A percentile compares a stretch with the other conserved stretches of the same genome.
phyloP scores from a whole-genome alignment of 2,113 vertebrate genomes.

The Brachirus orientalis region DNA sequence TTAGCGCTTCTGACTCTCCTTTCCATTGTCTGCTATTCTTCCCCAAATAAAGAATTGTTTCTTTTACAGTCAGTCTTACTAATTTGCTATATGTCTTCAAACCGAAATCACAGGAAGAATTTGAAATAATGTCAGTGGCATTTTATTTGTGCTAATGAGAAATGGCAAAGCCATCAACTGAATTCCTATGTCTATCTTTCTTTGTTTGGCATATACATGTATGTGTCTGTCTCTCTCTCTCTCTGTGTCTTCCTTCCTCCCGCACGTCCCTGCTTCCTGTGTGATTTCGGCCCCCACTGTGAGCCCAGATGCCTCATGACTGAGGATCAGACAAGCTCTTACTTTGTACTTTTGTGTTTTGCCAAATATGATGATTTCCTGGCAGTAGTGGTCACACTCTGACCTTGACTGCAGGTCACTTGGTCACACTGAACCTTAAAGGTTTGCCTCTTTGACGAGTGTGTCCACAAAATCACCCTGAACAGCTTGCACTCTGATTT shows the following conservation, averaged over 20 bases:
- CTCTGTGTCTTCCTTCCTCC: conserved; percentile 46
- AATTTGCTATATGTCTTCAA: neutral
- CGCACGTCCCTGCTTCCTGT: conserved; percentile 56
- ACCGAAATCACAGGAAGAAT: conserved; percentile 9
- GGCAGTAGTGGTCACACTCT: conserved; percentile 17
- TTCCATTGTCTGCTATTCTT: conserved; percentile 28
- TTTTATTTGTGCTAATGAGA: neutral
- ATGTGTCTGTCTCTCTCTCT: neutral
- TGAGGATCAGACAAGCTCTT: conserved; percentile 56
- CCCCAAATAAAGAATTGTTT: conserved; percentile 6
- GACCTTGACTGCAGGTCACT: conserved; percentile 21
- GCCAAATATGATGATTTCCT: conserved; percentile 56
- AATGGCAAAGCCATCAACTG: conserved; percentile 5
- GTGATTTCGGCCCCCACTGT: conserved; percentile 56
- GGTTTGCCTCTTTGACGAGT: conserved; percentile 3
- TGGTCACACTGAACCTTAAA: conserved; percentile 15
- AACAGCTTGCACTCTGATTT: neutral
- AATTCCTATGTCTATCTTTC: neutral
- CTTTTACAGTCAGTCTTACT: conserved; percentile 3
- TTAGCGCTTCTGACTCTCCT: conserved; percentile 34
- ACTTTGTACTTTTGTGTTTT: conserved; percentile 20
- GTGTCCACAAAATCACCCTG: neutral
- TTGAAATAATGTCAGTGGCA: neutral
- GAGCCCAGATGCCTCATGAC: conserved; percentile 71
- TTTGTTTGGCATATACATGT: neutral